A percentile compares a stretch with the other conserved stretches of the same genome.
Conservation (phyloP, 2,113 vertebrate species). For the Fulmarus glacialis region DNA sequence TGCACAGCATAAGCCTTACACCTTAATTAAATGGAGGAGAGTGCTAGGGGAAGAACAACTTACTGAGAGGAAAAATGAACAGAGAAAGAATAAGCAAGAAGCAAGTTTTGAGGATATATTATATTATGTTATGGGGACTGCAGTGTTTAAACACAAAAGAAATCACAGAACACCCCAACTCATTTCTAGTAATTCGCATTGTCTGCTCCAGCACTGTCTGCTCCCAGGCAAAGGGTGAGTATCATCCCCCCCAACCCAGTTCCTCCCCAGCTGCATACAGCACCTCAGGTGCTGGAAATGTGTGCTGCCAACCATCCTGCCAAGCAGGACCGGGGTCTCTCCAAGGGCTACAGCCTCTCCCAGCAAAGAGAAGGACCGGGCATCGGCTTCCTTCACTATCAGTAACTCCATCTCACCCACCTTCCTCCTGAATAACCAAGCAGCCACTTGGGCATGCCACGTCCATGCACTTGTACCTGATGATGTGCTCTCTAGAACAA, state of each 20-base stretch:
- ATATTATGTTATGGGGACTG: neutral
- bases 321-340: neutral
- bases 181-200: neutral
- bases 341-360: neutral
- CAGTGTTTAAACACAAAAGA: neutral
- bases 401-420: neutral
- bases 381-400: accelerated
- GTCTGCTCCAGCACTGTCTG: neutral
- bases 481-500: neutral
- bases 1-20: neutral
- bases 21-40: neutral
- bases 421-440: neutral
- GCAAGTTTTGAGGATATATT: neutral
- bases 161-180: neutral
- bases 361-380: neutral
- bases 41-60: neutral
- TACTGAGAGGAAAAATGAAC: neutral
- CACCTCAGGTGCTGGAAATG: neutral
- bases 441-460: neutral
- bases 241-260: accelerated
- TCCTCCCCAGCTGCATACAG: neutral
- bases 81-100: neutral
- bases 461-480: neutral
- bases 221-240: neutral
- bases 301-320: neutral